A percentile compares a stretch with the other conserved stretches of the same genome.
phyloP scores from a whole-genome alignment of 2,797 vertebrate genomes.

The Paguma larvata region DNA sequence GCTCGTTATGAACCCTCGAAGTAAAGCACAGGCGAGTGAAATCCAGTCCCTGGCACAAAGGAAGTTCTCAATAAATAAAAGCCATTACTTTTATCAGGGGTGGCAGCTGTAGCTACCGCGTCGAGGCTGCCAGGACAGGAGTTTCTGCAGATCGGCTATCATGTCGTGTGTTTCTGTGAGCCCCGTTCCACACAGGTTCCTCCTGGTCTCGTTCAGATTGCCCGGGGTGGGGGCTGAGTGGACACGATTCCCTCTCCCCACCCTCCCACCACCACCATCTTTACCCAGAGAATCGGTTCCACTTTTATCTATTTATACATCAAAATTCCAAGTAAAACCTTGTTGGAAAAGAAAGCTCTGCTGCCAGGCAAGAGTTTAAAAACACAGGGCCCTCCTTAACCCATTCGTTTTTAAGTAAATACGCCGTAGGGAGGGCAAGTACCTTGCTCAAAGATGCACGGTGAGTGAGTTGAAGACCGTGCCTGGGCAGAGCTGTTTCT shows the following conservation, averaged over 20 bases:
- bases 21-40: background rate
- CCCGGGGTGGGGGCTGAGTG: background rate
- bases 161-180: background rate
- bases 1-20: background rate
- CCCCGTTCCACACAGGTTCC: background rate
- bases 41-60: background rate
- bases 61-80: background rate
- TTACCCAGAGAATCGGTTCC: background rate
- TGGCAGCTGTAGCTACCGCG: background rate
- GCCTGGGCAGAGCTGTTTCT: background rate
- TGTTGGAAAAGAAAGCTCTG: slow-evolving; percentile 25
- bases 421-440: background rate
- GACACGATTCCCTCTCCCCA: background rate
- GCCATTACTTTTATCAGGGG: background rate
- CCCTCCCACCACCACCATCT: background rate
- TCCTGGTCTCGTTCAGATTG: background rate
- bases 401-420: background rate
- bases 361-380: background rate
- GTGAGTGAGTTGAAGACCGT: background rate
- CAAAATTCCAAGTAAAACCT: slow-evolving; percentile 39
- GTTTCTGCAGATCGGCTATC: rapidly evolving
- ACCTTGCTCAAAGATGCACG: background rate
- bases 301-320: background rate
- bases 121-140: background rate
- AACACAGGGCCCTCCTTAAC: background rate